These are phyloP conservation scores for Leucoraja erinaceus DNA, from an alignment of 2,113 vertebrate genomes.

Conservation along the genomic window DNA sequence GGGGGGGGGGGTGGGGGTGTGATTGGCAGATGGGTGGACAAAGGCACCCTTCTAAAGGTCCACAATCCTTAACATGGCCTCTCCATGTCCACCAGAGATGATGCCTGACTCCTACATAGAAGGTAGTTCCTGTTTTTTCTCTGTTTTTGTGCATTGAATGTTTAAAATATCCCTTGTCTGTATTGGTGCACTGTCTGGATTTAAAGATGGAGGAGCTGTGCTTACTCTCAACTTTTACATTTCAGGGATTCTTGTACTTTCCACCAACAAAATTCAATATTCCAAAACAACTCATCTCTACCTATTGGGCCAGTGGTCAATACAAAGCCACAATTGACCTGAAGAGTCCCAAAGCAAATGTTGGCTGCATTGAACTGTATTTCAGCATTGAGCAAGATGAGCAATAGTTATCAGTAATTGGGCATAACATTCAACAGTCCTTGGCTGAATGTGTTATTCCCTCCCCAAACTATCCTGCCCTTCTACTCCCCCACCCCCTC, in stretches of 20 bases:
- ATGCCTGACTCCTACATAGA: too few relatives aligned
- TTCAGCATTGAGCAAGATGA: not conserved
- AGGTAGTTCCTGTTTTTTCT: not conserved
- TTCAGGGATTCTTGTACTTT: not conserved
- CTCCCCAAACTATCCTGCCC: not conserved
- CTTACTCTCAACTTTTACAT: not conserved
- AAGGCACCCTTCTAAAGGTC: too few relatives aligned
- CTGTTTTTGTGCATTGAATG: not conserved
- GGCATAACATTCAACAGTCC: not conserved
- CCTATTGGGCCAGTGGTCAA: not conserved
- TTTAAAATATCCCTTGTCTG: not conserved
- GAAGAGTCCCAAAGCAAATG: not conserved
- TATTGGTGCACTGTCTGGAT: not conserved
- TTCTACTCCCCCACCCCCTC: not conserved
- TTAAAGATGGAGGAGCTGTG: not conserved
- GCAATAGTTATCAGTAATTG: not conserved
- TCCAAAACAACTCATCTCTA: not conserved
- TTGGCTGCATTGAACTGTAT: not conserved
- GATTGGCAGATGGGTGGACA: too few relatives aligned
- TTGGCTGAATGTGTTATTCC: not conserved
- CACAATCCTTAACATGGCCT: too few relatives aligned
- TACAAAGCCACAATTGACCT: not conserved
- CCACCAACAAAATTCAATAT: not conserved
- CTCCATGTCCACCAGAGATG: too few relatives aligned
- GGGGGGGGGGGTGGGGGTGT: too few relatives aligned